These are phyloP conservation scores for Drosophila seguyi DNA, from an alignment of 1,140 invertebrate genomes.

Conservation along the genomic window DNA sequence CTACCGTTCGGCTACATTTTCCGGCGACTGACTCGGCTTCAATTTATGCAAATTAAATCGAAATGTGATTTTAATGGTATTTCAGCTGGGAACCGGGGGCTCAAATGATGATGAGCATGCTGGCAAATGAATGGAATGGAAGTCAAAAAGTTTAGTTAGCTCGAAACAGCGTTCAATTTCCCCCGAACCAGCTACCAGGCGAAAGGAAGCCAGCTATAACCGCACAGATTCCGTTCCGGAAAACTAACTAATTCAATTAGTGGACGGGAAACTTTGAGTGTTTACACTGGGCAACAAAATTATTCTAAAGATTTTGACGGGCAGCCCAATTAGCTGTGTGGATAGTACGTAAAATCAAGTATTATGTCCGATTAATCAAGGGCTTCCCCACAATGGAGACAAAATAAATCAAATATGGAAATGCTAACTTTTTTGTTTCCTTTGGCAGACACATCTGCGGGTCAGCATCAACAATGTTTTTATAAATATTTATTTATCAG, in stretches of 20 bases:
- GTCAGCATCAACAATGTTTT: background rate
- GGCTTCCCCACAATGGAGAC: background rate
- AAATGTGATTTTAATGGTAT: conserved; percentile 76
- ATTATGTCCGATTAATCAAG: conserved; percentile 18
- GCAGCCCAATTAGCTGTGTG: conserved; percentile 1
- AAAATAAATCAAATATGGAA: conserved; percentile 12
- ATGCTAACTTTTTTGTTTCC: background rate
- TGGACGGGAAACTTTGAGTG: conserved; percentile 31
- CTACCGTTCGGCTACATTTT: conserved; percentile 34
- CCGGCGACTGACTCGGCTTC: conserved; percentile 37
- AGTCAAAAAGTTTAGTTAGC: conserved; percentile 44
- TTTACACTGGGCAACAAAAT: conserved; percentile 15
- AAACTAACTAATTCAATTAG: conserved; percentile 52
- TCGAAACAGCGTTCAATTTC: background rate
- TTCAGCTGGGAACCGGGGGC: conserved; percentile 21
- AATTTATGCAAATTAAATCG: conserved; percentile 77
- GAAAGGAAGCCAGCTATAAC: conserved; percentile 42
- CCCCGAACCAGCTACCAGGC: background rate
- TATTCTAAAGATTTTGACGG: too few relatives aligned
- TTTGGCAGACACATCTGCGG: background rate
- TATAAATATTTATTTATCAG: background rate
- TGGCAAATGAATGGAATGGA: conserved; percentile 31
- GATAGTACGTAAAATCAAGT: background rate
- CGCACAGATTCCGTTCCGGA: conserved; percentile 38
- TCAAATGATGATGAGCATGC: conserved; percentile 37